Percentiles rank a stretch among this genome's conserved stretches.
Conservation (phyloP, 1,140 invertebrate species). For the Diachasmimorpha longicaudata region DNA sequence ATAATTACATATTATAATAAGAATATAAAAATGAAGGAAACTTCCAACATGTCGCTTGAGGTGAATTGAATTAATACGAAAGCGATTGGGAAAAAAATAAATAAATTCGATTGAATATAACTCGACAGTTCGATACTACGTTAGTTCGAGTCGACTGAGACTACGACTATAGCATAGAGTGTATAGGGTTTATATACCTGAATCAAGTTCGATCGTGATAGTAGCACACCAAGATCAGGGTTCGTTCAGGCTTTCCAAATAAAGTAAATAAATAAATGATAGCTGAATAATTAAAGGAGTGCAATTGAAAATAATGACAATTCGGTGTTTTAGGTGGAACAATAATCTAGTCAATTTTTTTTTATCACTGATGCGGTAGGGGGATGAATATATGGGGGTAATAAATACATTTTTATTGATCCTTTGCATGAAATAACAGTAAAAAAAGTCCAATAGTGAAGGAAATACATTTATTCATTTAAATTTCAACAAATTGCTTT, state of each 20-base stretch:
- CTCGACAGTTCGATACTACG: constrained; percentile 53
- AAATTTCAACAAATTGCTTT: no score
- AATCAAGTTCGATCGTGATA: constrained; percentile 52
- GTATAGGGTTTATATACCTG: constrained; percentile 50
- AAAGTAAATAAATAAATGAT: background rate
- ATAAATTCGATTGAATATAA: constrained; percentile 50
- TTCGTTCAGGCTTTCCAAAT: constrained; percentile 48
- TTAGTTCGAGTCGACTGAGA: constrained; percentile 47
- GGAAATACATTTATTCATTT: no score
- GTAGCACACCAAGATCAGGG: constrained; percentile 47
- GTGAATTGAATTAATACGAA: constrained; percentile 7
- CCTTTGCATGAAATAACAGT: background rate
- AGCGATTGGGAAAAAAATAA: constrained; percentile 26
- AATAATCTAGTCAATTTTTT: background rate
- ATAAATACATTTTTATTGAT: background rate
- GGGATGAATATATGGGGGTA: background rate
- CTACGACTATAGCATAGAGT: constrained; percentile 48
- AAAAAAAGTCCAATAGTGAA: no score
- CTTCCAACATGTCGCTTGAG: constrained; percentile 5
- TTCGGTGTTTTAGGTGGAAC: background rate
- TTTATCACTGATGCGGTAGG: background rate
- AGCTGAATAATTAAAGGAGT: background rate
- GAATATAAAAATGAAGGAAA: background rate
- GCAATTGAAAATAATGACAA: background rate
- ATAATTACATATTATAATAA: background rate